Conservation (phyloP, 2,797 vertebrate species). For the Sebastes hopkinsi region DNA sequence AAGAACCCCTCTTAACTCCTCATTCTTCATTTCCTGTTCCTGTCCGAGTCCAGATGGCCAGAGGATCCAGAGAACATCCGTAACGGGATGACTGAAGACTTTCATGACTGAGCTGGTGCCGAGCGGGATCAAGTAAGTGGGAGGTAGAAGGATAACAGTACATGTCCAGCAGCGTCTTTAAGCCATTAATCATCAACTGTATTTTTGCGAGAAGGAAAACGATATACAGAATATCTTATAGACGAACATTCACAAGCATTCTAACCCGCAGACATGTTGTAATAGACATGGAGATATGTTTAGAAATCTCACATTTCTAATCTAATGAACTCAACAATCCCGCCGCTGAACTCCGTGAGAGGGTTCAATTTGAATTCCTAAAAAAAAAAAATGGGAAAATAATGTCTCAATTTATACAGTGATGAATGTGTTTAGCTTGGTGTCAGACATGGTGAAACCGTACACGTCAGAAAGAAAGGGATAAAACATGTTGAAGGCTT, state of each 20-base stretch:
- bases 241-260: background rate
- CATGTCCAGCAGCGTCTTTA: conserved; percentile 2
- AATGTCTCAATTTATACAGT: conserved; percentile 28
- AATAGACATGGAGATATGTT: background rate
- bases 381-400: conserved; percentile 35
- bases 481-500: conserved; percentile 69
- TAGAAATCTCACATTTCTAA: conserved; percentile 25
- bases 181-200: conserved; percentile 22
- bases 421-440: conserved; percentile 64
- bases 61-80: conserved; percentile 58
- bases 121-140: conserved; percentile 36
- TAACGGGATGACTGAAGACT: conserved; percentile 57
- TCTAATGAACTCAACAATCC: conserved; percentile 16
- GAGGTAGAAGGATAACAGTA: conserved; percentile 27
- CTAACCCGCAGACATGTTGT: background rate
- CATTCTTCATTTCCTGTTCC: conserved; percentile 79
- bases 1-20: conserved; percentile 67
- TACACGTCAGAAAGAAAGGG: conserved; percentile 35
- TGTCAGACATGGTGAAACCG: conserved; percentile 56
- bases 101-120: conserved; percentile 30
- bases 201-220: background rate
- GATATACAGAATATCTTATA: background rate
- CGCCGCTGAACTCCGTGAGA: conserved; percentile 16
- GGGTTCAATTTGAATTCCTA: conserved; percentile 17
- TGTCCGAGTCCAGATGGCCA: conserved; percentile 63